Evolutionary conservation across 2,797 vertebrate genomes (phyloP).

Genomic region (Dendrocincla fuliginosa): DNA sequence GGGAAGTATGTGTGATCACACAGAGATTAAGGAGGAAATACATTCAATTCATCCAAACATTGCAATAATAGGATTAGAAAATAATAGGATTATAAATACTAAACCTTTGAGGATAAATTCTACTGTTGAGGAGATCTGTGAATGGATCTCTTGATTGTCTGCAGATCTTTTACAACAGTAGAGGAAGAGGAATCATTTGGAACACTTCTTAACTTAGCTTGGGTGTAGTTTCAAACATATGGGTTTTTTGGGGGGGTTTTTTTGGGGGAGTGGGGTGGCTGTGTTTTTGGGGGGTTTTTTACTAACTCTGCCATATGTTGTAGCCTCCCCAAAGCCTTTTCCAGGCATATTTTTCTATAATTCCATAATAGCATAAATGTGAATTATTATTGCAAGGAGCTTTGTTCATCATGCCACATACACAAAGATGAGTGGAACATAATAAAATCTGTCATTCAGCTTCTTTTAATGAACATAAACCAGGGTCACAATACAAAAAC

Average conservation of each 20-base stretch:
- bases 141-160: slow-evolving; percentile 40
- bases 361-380: not conserved
- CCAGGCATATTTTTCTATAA: not conserved
- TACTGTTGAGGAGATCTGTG: slow-evolving; percentile 24
- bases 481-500: not conserved
- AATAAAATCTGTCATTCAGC: not conserved
- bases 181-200: not conserved
- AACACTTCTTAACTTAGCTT: not conserved
- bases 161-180: slow-evolving; percentile 9
- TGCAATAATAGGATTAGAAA: slow-evolving; percentile 92
- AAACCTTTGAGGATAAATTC: slow-evolving; percentile 71
- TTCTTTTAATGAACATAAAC: not conserved
- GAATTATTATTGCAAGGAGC: slow-evolving; percentile 11
- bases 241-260: not conserved
- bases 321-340: not conserved
- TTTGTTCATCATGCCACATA: not conserved
- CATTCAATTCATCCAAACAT: slow-evolving; percentile 88
- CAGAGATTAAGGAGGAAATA: slow-evolving; percentile 88
- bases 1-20: slow-evolving; percentile 80
- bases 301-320: not conserved
- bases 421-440: not conserved
- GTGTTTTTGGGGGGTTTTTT: not conserved
- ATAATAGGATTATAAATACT: slow-evolving; percentile 82
- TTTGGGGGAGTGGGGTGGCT: too few relatives aligned
- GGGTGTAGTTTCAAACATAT: not conserved